phyloP scores from a whole-genome alignment of 2,888 invertebrate species.

The Polylopha cassiicola region DNA sequence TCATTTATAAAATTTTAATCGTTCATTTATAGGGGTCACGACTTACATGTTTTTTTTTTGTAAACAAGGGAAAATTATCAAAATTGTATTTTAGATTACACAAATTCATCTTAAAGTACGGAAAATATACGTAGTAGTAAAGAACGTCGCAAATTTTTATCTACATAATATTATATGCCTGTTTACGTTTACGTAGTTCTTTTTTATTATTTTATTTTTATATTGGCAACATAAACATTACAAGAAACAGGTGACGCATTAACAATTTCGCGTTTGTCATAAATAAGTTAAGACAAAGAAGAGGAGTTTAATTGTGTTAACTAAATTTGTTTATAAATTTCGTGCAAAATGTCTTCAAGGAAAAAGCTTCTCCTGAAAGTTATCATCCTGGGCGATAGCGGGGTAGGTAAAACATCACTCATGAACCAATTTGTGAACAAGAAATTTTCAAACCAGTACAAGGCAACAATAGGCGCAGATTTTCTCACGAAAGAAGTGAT shows the following conservation, averaged over 20 bases:
- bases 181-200: no score
- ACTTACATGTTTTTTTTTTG: no score
- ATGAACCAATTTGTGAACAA: constrained; percentile 99
- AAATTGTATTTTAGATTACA: no score
- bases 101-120: no score
- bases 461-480: constrained; percentile 99
- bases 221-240: constrained; percentile 38
- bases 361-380: constrained; percentile 99
- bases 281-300: constrained; percentile 73
- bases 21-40: no score
- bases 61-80: no score
- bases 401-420: constrained; percentile 99
- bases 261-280: constrained; percentile 34
- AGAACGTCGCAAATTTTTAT: no score
- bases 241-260: constrained; percentile 74
- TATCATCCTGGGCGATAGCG: constrained; percentile 98
- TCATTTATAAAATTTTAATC: no score
- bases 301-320: constrained; percentile 57
- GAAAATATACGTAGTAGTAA: no score
- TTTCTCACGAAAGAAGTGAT: constrained; percentile 99
- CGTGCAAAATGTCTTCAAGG: constrained; percentile 87
- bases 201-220: constrained; percentile 24
- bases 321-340: constrained; percentile 46
- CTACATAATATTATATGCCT: no score
- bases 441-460: constrained; percentile 99